These are phyloP conservation scores for Gymnocephalus cernua DNA, from an alignment of 2,113 vertebrate genomes.

Conservation along the genomic window DNA sequence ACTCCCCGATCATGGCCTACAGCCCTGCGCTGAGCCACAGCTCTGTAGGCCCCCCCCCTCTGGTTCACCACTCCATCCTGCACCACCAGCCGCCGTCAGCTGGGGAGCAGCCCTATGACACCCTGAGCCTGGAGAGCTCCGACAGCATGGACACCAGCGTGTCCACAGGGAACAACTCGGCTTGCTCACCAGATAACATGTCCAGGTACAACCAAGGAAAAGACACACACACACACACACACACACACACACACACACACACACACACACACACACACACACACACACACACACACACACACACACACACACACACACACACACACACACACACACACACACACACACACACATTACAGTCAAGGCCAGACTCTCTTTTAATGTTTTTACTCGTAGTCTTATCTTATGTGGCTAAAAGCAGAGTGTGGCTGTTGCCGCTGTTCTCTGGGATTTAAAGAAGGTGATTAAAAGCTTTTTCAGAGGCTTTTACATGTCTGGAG, in stretches of 20 bases:
- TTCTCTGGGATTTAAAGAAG: not conserved
- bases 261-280: too few species aligned
- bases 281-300: too few species aligned
- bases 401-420: too few species aligned
- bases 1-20: constrained; percentile 63
- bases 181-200: constrained; percentile 92
- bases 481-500: not conserved
- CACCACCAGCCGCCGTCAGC: constrained; percentile 89
- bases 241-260: too few species aligned
- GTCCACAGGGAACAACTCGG: constrained; percentile 92
- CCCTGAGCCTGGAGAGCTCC: constrained; percentile 96
- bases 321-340: too few species aligned
- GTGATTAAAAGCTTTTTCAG: not conserved
- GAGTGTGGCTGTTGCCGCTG: not conserved
- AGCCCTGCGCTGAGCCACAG: constrained; percentile 29
- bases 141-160: constrained; percentile 98
- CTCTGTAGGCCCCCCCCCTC: constrained; percentile 39
- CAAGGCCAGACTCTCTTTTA: too few species aligned
- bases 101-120: constrained; percentile 91
- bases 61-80: constrained; percentile 94
- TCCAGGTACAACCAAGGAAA: constrained; percentile 79
- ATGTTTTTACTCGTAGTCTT: too few species aligned
- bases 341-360: too few species aligned
- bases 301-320: too few species aligned
- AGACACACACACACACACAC: not conserved